Evolutionary conservation across 2,797 vertebrate species (phyloP).

Genomic region (Taeniopygia guttata): DNA sequence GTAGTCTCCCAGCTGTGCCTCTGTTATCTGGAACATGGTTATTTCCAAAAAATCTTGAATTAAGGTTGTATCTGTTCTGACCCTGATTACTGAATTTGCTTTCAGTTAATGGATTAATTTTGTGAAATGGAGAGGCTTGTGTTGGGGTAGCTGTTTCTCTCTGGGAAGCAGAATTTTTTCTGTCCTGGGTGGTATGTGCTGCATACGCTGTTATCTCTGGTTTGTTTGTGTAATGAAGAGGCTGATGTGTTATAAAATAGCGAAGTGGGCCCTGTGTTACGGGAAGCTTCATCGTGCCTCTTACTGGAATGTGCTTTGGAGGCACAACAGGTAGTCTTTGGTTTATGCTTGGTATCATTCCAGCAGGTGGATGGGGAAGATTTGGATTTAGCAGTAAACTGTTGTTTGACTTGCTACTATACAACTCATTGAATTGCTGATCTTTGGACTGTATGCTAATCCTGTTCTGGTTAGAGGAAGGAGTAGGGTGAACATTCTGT

Average conservation of each 20-base stretch:
- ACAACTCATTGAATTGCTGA: not conserved
- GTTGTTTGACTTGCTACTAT: not conserved
- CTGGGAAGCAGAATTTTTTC: not conserved
- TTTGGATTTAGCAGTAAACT: constrained; percentile 6
- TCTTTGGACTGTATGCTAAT: not conserved
- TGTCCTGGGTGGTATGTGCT: constrained; percentile 32
- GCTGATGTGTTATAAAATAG: constrained; percentile 44
- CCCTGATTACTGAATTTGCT: not conserved
- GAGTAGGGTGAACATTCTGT: not conserved
- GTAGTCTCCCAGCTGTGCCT: constrained; percentile 38
- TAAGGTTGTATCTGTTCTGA: constrained; percentile 2
- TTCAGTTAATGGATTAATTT: not conserved
- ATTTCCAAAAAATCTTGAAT: constrained; percentile 54
- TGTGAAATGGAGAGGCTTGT: constrained; percentile 18
- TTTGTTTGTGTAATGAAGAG: constrained; percentile 58
- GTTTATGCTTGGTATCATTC: constrained; percentile 14
- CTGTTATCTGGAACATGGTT: constrained; percentile 77
- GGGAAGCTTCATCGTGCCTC: constrained; percentile 35
- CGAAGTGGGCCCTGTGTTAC: constrained; percentile 6
- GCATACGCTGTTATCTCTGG: constrained; percentile 59
- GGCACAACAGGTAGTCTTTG: constrained; percentile 14
- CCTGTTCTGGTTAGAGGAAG: not conserved
- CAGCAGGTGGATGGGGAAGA: not conserved
- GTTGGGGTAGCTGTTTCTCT: not conserved
- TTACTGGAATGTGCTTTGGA: not conserved